Evolutionary conservation across 2,888 invertebrate genomes (phyloP), one percentile per base, ranked within the genome.

Genomic region (Netelia inedita): DNA sequence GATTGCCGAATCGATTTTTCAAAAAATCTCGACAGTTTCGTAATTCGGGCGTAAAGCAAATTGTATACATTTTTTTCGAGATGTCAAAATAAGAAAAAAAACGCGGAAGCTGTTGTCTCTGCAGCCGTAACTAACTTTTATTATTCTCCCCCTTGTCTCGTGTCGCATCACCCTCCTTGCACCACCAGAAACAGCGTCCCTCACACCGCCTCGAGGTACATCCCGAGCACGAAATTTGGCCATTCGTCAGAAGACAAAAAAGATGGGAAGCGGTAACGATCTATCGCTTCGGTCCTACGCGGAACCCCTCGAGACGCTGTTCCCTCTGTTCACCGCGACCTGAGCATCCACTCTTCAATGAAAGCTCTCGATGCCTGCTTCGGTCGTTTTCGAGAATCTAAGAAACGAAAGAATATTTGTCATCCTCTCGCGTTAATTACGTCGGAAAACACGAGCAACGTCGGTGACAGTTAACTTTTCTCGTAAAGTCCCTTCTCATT

Each of bases 191-290:
- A 35, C 35, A 35, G 35, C 35, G 1, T 35, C 9, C 11, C n/a
- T 23, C 65, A 10, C 59, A 21, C 28, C 43, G 72, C 65, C 43
- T 73, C 74, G 50, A 61, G 53, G 76, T 71, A 61, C 73, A 69
- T 75, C 72, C 72, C 68, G 75, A 86, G 86, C 86, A 86, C 86
- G 81, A 86, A 81, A 86, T 83, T 82, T 53, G 81, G 74, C 81
- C 76, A 87, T 83, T 78, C 87, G 76, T 87, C 87, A 86, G 50
- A 28, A 9, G 50, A 8, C 28, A 76, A 83, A 80, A 81, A 79
- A 85, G 85, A 80, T 83, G 75, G 55, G 72, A 65, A 85, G 80
- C 69, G 74, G 74, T 73, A 71, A 75, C 72, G 69, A 63, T 76
- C 81, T 74, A 78, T 85, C 79, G 81, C 72, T 68, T 63, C 16